phyloP scores from a whole-genome alignment of 2,113 vertebrate species.

The Scalopus aquaticus region DNA sequence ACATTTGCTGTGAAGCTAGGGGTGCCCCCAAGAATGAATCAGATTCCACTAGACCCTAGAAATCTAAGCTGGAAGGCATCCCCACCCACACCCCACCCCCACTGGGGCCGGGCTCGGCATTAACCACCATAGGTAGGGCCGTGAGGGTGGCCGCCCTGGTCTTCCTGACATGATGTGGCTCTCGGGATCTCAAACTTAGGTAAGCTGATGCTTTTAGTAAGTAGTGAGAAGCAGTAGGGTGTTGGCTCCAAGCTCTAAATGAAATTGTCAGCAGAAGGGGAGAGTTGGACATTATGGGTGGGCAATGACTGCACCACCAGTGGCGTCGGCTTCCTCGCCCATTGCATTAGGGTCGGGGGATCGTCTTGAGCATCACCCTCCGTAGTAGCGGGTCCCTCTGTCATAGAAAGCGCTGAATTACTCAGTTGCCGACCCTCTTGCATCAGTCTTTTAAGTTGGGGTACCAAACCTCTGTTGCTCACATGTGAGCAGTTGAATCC shows the following conservation, averaged over 20 bases:
- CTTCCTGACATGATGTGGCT: not conserved
- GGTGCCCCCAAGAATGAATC: not conserved
- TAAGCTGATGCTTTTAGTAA: not conserved
- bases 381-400: not conserved
- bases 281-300: not conserved
- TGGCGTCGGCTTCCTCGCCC: not conserved
- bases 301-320: not conserved
- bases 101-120: not conserved
- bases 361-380: not conserved
- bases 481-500: too few relatives aligned
- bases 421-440: too few relatives aligned
- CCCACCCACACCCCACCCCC: not conserved
- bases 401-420: not conserved
- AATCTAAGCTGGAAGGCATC: not conserved
- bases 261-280: not conserved
- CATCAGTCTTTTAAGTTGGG: too few relatives aligned
- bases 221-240: not conserved
- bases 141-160: not conserved
- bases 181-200: not conserved
- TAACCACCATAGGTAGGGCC: not conserved
- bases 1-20: not conserved
- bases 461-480: too few relatives aligned
- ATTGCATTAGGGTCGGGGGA: not conserved
- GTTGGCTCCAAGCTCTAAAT: not conserved
- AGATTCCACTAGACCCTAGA: not conserved